Base-by-base conservation (phyloP, 2,113 vertebrate species). In the Orthonyx spaldingii region DNA sequence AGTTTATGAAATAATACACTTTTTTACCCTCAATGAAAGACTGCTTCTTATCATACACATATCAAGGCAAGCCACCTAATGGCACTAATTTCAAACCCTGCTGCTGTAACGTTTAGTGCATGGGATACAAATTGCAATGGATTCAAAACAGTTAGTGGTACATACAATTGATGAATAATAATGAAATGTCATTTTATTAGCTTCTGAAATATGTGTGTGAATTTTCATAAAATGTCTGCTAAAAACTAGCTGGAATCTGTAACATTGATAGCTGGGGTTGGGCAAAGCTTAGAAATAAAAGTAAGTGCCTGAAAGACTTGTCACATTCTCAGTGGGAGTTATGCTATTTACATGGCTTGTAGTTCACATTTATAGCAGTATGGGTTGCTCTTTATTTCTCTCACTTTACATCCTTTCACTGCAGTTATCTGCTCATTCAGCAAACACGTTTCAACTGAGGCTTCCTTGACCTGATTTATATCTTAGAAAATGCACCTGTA, bases 1-100 rank as follows among this genome's bases (percentile, higher is more conserved):
- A 61, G 56, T 97, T 97, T 96, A 89, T 77, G 57, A 81, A 95
- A 94, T 91, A 94, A 93, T 63, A 76, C 41, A 87, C 41, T 52
- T 87, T 89, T 91, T 90, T 87, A 71, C 17, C 61, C 65, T 66
- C 66, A 39, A 60, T 84, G 77, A 95, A 94, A 96, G 47, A 42
- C 81, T 92, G 52, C 46, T 89, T 68, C 63, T 90, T 91, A 74
- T 80, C 63, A 85, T 26, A 53, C 50, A 70, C 19, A 66, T 61
- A 93, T 87, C 74, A 82, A 71, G 66, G 90, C 13, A 3, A 93
- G 35, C 59, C 53, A 90, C 77, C 74, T 92, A 90, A 92, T 80
- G 55, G 65, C 77, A 93, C 64, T 90, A 91, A 95, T 94, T 85
- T 92, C 39, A 92, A 79, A 74, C n/a, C 87, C 95, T 1, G 21